Conservation (phyloP, 2,113 vertebrate species). For the Actenoides lindsayi region DNA sequence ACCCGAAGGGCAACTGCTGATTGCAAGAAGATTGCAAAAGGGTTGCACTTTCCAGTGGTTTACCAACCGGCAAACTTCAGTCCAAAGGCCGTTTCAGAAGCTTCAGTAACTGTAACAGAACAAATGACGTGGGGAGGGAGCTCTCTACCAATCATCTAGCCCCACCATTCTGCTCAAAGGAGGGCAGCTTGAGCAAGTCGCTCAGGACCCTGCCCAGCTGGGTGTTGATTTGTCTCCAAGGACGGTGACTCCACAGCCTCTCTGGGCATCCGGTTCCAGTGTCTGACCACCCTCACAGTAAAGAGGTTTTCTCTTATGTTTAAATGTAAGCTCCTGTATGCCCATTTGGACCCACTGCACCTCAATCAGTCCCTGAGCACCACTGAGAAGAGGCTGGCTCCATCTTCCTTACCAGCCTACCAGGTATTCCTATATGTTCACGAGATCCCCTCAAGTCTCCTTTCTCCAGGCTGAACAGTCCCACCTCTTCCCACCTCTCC, state of each 20-base stretch:
- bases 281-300: not conserved
- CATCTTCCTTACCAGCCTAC: not conserved
- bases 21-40: not conserved
- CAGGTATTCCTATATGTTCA: not conserved
- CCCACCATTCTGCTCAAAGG: not conserved
- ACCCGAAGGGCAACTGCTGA: not conserved
- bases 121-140: not conserved
- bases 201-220: not conserved
- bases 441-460: not conserved
- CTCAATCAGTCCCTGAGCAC: not conserved
- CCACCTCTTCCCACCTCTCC: not conserved
- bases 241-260: not conserved
- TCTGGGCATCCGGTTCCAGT: not conserved
- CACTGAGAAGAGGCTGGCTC: not conserved
- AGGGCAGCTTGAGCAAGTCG: not conserved
- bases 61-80: not conserved
- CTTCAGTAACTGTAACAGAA: not conserved
- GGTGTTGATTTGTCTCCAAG: not conserved
- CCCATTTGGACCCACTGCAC: not conserved
- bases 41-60: not conserved
- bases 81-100: not conserved
- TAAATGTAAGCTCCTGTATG: not conserved
- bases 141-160: not conserved
- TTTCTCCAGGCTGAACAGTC: not conserved
- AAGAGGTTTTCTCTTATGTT: not conserved